Evolutionary conservation across 2,888 invertebrate species (phyloP).

Genomic region (Zygogramma bicolorata): DNA sequence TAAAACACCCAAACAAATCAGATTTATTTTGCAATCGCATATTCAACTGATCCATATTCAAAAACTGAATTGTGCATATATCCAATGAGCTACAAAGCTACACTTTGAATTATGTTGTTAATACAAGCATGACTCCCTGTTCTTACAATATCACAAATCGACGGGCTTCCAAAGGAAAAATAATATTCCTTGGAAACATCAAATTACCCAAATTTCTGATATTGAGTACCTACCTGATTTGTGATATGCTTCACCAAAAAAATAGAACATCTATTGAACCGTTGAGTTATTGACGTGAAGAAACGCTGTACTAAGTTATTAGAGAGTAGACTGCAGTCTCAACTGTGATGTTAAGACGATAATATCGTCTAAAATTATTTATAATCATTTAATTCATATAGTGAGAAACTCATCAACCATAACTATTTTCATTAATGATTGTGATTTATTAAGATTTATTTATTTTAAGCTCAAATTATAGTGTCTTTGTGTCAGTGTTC

Average conservation of each 20-base stretch:
- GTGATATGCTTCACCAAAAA: conserved; percentile 10
- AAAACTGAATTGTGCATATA: not conserved
- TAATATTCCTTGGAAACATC: not conserved
- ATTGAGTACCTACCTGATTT: not conserved
- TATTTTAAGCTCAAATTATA: conserved; percentile 53
- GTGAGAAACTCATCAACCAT: conserved; percentile 56
- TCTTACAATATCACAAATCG: conserved; percentile 19
- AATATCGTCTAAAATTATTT: conserved; percentile 46
- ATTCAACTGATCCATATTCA: conserved; percentile 5
- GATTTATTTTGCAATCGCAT: no score
- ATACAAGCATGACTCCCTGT: conserved; percentile 26
- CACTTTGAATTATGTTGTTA: conserved; percentile 10
- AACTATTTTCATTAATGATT: conserved; percentile 55
- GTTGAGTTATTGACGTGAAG: conserved; percentile 45
- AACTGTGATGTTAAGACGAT: conserved; percentile 62
- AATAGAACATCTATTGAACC: conserved; percentile 1
- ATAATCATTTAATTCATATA: conserved; percentile 46
- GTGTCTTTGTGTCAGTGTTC: conserved; percentile 50
- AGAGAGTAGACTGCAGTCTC: conserved; percentile 61
- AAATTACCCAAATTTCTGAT: not conserved
- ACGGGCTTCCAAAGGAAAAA: not conserved
- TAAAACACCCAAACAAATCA: no score
- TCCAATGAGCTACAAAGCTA: conserved; percentile 19
- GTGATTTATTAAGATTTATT: conserved; percentile 55
- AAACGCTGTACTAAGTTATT: conserved; percentile 42